These are phyloP conservation scores for Hymenopus coronatus DNA, from an alignment of 2,888 invertebrate species.

Conservation along the genomic window DNA sequence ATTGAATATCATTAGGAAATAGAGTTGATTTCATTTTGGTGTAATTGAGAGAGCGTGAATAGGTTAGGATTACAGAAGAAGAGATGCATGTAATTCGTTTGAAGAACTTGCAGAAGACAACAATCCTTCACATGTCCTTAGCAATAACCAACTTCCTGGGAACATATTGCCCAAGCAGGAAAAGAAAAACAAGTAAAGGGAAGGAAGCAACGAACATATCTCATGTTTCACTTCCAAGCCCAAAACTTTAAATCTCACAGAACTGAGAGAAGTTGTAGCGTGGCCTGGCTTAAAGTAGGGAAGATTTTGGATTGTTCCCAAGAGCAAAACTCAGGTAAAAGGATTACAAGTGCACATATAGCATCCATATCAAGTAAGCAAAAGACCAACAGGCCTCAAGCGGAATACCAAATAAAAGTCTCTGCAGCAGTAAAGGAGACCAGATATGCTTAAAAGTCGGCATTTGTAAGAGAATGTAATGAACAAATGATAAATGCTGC, in stretches of 20 bases:
- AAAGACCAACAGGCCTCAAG: no score
- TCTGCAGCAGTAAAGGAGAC: no score
- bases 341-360: background rate
- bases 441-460: no score
- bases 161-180: background rate
- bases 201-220: background rate
- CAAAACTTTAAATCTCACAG: background rate
- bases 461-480: no score
- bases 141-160: background rate
- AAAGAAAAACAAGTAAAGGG: no score
- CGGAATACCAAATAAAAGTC: no score
- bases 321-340: background rate
- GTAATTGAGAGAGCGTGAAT: background rate
- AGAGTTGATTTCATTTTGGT: background rate
- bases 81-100: background rate
- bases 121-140: background rate
- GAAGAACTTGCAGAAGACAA: background rate
- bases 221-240: background rate
- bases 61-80: background rate
- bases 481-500: no score
- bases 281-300: background rate
- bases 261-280: background rate
- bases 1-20: background rate
- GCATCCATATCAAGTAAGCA: no score
- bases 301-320: background rate